Conservation (phyloP, 2,888 invertebrate species). For the Halictus quadricinctus region DNA sequence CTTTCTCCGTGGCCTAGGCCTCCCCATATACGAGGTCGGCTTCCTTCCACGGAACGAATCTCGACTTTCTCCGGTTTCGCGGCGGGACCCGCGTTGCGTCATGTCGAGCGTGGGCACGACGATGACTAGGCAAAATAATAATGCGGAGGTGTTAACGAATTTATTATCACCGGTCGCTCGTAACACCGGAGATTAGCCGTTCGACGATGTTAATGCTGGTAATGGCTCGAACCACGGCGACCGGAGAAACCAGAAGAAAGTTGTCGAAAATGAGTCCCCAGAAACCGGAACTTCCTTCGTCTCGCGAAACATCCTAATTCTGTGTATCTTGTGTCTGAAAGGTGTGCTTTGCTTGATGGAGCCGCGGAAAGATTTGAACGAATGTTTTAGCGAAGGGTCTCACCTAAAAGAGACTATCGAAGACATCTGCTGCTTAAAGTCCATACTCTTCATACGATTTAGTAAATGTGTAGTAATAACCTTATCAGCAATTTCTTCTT, state of each 20-base stretch:
- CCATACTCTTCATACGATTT: neutral
- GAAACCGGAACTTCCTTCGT: neutral
- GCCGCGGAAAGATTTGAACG: neutral
- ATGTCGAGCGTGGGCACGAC: constrained; percentile 38
- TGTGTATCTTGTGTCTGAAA: neutral
- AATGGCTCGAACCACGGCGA: neutral
- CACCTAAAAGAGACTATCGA: neutral
- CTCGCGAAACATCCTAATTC: neutral
- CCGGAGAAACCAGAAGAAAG: constrained; percentile 5
- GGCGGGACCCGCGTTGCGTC: constrained; percentile 55
- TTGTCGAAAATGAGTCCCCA: neutral
- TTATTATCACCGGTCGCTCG: constrained; percentile 4
- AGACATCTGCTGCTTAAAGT: neutral
- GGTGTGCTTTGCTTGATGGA: neutral
- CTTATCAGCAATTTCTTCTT: neutral
- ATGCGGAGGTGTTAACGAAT: constrained; percentile 37
- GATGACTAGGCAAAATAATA: constrained; percentile 29
- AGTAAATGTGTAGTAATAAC: neutral
- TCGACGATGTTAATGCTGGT: neutral
- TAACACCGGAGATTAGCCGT: neutral
- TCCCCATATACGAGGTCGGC: constrained; percentile 56
- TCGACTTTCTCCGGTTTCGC: constrained; percentile 70
- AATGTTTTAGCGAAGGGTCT: neutral
- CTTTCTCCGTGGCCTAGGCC: constrained; percentile 70
- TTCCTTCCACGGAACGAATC: constrained; percentile 66